Conservation (phyloP, 2,797 vertebrate genomes). For the Cynodonichthys magdalenae region DNA sequence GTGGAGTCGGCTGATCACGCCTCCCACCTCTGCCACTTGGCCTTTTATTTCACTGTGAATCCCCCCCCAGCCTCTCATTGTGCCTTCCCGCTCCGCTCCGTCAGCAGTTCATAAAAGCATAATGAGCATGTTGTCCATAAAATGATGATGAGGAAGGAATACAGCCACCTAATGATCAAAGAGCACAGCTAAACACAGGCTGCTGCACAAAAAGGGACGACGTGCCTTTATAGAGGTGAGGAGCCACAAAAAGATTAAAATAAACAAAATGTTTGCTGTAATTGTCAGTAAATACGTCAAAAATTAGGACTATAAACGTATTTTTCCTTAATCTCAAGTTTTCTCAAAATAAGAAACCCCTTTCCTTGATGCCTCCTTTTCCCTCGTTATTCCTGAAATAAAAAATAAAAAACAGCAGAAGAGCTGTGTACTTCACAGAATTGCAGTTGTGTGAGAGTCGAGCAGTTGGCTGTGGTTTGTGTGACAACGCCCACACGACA, state of each 20-base stretch:
- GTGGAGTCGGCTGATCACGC: slow-evolving; percentile 22
- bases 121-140: slow-evolving; percentile 68
- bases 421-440: slow-evolving; percentile 36
- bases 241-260: slow-evolving; percentile 9
- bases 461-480: slow-evolving; percentile 41
- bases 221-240: neutral
- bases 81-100: slow-evolving; percentile 43
- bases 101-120: slow-evolving; percentile 66
- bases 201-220: slow-evolving; percentile 17
- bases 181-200: slow-evolving; percentile 27
- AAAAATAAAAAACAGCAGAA: slow-evolving; percentile 15
- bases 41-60: slow-evolving; percentile 14
- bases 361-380: neutral
- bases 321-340: slow-evolving; percentile 14
- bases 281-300: slow-evolving; percentile 18
- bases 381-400: slow-evolving; percentile 26
- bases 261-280: slow-evolving; percentile 6
- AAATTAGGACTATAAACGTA: slow-evolving; percentile 27
- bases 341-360: slow-evolving; percentile 3
- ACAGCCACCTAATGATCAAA: slow-evolving; percentile 58
- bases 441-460: slow-evolving; percentile 33
- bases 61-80: slow-evolving; percentile 5
- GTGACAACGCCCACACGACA: slow-evolving; percentile 62
- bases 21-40: slow-evolving; percentile 20
- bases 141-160: slow-evolving; percentile 52